Conservation (phyloP, 2,113 vertebrate species). For the Nansenia antarctica region DNA sequence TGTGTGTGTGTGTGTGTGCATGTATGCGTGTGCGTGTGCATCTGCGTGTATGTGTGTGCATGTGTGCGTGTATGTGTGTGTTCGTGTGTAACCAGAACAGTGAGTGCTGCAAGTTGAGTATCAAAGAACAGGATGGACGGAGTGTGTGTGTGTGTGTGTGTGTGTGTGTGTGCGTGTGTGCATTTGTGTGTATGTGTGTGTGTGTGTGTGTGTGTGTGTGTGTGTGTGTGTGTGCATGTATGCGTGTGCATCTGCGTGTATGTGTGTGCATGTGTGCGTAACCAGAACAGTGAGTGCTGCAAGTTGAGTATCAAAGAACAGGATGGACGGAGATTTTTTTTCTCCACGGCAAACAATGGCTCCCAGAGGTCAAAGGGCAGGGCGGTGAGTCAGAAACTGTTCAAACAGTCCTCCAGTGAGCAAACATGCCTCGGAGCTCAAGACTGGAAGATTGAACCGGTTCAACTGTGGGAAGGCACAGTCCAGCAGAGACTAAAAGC, state of each 20-base stretch:
- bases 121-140: no score
- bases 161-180: neutral
- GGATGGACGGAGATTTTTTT: conserved; percentile 43
- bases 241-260: neutral
- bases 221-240: neutral
- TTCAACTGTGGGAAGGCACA: conserved; percentile 15
- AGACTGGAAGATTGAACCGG: conserved; percentile 23
- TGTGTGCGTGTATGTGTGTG: neutral
- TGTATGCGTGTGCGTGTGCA: neutral
- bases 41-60: neutral
- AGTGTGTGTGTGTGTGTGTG: neutral
- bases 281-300: conserved; percentile 33
- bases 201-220: neutral
- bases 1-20: neutral
- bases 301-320: conserved; percentile 31
- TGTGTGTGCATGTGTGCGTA: neutral
- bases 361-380: conserved; percentile 41
- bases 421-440: conserved; percentile 52
- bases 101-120: conserved; percentile 7
- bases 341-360: conserved; percentile 40
- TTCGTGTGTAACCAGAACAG: conserved; percentile 29
- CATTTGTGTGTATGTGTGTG: neutral
- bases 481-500: conserved; percentile 12
- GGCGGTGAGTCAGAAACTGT: conserved; percentile 42
- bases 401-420: conserved; percentile 49